Percentiles rank a stretch among this genome's conserved stretches.
phyloP scores from a whole-genome alignment of 1,140 invertebrate genomes.

The Aphelenchoides avenae region DNA sequence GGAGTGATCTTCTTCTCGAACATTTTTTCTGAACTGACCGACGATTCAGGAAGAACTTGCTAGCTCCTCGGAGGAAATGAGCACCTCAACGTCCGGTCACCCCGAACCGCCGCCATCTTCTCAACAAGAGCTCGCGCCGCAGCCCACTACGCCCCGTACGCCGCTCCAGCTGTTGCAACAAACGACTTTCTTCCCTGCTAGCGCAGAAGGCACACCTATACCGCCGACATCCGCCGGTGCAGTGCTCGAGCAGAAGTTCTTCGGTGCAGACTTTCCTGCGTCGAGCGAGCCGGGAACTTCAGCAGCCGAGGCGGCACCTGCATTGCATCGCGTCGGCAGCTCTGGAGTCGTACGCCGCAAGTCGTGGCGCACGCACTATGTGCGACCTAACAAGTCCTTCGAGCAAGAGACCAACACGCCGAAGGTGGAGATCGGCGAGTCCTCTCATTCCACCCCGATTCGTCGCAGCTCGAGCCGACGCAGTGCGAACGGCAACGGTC shows the following conservation, averaged over 20 bases:
- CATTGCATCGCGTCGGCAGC: slow-evolving; percentile 3
- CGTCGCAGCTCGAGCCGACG: slow-evolving; percentile 16
- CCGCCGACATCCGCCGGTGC: slow-evolving; percentile 19
- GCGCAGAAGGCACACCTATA: slow-evolving; percentile 4
- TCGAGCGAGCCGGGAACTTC: neutral
- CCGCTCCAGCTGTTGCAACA: slow-evolving; percentile 21
- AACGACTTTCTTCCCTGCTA: slow-evolving; percentile 9
- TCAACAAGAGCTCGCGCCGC: slow-evolving; percentile 13
- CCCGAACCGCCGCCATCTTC: neutral
- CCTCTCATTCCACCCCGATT: slow-evolving; percentile 36
- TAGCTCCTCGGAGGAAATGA: slow-evolving; percentile 24
- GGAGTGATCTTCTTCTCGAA: slow-evolving; percentile 2
- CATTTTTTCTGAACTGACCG: neutral
- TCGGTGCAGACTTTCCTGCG: too few relatives aligned
- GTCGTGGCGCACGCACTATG: slow-evolving; percentile 42
- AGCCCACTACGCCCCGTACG: slow-evolving; percentile 11
- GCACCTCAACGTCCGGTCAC: neutral
- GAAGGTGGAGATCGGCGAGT: neutral
- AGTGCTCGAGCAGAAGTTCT: slow-evolving; percentile 19
- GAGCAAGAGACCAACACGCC: slow-evolving; percentile 63
- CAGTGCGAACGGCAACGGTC: slow-evolving; percentile 14
- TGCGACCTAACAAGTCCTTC: slow-evolving; percentile 43
- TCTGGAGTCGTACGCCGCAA: slow-evolving; percentile 37
- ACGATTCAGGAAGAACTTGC: slow-evolving; percentile 9
- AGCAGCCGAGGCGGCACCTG: neutral